phyloP scores from a whole-genome alignment of 2,113 vertebrate species.

The Grallaria varia region DNA sequence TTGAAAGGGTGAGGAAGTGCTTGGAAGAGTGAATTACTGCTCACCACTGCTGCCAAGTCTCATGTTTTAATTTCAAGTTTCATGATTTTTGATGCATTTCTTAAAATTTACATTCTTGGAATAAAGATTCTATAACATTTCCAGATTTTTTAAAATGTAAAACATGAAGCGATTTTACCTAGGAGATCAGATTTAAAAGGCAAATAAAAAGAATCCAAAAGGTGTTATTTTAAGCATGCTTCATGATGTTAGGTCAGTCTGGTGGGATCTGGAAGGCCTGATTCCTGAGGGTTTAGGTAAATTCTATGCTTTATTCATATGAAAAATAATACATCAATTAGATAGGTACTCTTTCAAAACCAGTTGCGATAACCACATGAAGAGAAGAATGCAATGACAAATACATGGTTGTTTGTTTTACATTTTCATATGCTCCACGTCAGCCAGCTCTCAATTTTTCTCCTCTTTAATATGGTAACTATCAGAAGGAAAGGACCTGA shows the following conservation, averaged over 20 bases:
- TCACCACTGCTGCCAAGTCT: constrained; percentile 52
- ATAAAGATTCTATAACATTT: constrained; percentile 47
- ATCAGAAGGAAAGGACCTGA: neutral
- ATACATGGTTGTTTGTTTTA: neutral
- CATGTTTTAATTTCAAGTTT: constrained; percentile 63
- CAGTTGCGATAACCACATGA: neutral
- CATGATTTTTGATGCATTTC: constrained; percentile 53
- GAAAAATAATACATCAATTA: neutral
- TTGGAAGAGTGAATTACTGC: constrained; percentile 57
- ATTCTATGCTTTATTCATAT: neutral
- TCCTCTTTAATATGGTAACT: neutral
- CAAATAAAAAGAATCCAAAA: constrained; percentile 22
- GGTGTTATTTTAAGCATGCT: neutral
- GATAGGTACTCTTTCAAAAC: neutral
- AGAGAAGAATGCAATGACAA: neutral
- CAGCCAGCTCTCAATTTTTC: neutral
- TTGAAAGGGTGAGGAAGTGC: constrained; percentile 62
- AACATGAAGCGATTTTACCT: neutral
- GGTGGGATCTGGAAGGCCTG: neutral
- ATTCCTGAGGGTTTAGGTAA: neutral
- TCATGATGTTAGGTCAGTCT: neutral
- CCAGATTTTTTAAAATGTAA: constrained; percentile 41
- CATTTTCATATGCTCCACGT: neutral
- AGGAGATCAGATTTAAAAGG: constrained; percentile 22
- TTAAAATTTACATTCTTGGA: constrained; percentile 49